Conservation (phyloP, 2,888 invertebrate species). For the Nephrotoma flavescens region DNA sequence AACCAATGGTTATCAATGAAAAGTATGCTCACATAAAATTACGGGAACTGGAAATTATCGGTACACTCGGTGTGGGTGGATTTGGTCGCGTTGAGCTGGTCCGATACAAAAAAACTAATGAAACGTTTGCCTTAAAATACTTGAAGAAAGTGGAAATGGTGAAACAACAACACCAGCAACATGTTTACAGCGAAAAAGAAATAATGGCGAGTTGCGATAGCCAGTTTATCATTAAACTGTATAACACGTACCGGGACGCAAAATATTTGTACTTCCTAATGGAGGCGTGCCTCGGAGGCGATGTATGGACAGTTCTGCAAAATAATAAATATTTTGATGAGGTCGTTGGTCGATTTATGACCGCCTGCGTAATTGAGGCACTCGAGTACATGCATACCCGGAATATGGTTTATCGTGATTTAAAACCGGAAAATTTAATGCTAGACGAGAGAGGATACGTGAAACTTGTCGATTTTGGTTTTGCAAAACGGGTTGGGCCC, state of each 20-base stretch:
- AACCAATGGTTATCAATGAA: conserved; percentile 10
- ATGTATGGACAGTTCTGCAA: conserved; percentile 85
- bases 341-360: conserved; percentile 69
- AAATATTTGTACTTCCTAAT: conserved; percentile 90
- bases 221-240: conserved; percentile 68
- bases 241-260: conserved; percentile 77
- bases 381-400: conserved; percentile 74
- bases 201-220: conserved; percentile 64
- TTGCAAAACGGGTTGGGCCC: conserved; percentile 68
- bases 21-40: conserved; percentile 56
- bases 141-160: conserved; percentile 81
- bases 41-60: conserved; percentile 63
- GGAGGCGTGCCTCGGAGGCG: conserved; percentile 90
- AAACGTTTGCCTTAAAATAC: conserved; percentile 71
- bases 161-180: conserved; percentile 76
- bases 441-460: conserved; percentile 72
- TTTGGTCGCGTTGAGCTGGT: conserved; percentile 81
- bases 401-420: conserved; percentile 74
- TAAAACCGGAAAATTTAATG: conserved; percentile 91
- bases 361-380: conserved; percentile 78
- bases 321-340: conserved; percentile 73
- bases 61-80: conserved; percentile 84
- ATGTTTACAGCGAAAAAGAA: conserved; percentile 75
- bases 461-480: conserved; percentile 90
- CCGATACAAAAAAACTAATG: conserved; percentile 33